Evolutionary conservation across 53 echinoderm and acorn worm species (phyloP).

Genomic region (Echinarachnius parma): DNA sequence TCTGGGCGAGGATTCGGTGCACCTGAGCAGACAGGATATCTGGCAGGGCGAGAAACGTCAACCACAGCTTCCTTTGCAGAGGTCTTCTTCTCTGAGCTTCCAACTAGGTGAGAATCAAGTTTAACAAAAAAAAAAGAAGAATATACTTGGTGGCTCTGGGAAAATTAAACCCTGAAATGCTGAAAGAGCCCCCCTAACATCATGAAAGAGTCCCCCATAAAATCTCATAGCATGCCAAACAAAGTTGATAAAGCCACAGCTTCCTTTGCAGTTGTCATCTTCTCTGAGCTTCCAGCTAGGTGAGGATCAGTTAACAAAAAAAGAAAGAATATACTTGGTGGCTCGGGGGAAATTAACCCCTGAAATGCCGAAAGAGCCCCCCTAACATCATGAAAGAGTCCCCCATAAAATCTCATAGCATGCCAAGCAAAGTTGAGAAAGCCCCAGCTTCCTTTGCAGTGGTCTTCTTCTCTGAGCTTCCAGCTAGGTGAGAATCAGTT

Average conservation of each 20-base stretch:
- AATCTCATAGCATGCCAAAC: too few species aligned
- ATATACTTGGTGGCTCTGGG: too few species aligned
- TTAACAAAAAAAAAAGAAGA: too few species aligned
- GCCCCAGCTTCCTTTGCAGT: not conserved
- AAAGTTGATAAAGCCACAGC: not conserved
- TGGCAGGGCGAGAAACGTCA: conserved; percentile 39
- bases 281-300: conserved; percentile 37
- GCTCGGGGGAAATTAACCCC: too few species aligned
- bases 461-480: not conserved
- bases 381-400: too few species aligned
- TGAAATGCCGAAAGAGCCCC: too few species aligned
- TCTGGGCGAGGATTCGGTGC: conserved; percentile 68
- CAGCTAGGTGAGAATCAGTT: not conserved
- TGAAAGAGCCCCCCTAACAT: too few species aligned
- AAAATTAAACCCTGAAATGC: too few species aligned
- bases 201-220: too few species aligned
- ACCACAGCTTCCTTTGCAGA: conserved; percentile 38
- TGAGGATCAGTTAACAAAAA: not conserved
- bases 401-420: too few species aligned
- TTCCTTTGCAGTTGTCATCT: conserved; percentile 21
- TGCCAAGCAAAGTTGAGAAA: not conserved
- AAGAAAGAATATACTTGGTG: too few species aligned
- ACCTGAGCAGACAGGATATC: conserved; percentile 46
- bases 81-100: conserved; percentile 44
- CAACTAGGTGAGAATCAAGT: conserved; percentile 31